These are phyloP conservation scores for Chalcosyrphus nemorum DNA, from an alignment of 2,888 invertebrate genomes.

Conservation along the genomic window DNA sequence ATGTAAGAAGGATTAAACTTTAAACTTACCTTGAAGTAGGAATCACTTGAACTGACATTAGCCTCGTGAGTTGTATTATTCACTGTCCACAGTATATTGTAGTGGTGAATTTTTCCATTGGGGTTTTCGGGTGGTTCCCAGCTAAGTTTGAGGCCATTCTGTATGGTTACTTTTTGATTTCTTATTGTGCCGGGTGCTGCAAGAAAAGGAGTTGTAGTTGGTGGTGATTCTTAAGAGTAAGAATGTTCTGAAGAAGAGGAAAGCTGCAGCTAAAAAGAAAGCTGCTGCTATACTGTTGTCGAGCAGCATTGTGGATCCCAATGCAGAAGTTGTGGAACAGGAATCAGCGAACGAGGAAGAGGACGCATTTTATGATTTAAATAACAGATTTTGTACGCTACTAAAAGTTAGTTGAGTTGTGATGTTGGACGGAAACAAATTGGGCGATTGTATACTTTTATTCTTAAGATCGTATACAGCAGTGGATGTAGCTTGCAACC, in stretches of 20 bases:
- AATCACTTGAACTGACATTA: slow-evolving; percentile 75
- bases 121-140: slow-evolving; percentile 81
- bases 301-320: slow-evolving; percentile 75
- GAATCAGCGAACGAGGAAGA: slow-evolving; percentile 60
- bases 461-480: no score
- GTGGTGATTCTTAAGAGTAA: slow-evolving; percentile 68
- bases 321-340: slow-evolving; percentile 75
- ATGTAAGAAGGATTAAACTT: background rate
- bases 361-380: slow-evolving; percentile 79
- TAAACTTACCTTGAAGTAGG: slow-evolving; percentile 76
- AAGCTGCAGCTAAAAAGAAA: slow-evolving; percentile 76
- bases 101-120: slow-evolving; percentile 80
- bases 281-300: slow-evolving; percentile 35
- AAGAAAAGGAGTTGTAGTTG: background rate
- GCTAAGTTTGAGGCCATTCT: slow-evolving; percentile 79
- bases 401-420: slow-evolving; percentile 73
- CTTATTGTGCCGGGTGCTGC: slow-evolving; percentile 81
- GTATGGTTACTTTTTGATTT: slow-evolving; percentile 78
- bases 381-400: slow-evolving; percentile 80
- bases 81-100: slow-evolving; percentile 80
- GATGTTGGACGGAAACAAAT: slow-evolving; percentile 8
- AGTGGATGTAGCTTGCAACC: no score
- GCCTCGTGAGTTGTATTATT: slow-evolving; percentile 79
- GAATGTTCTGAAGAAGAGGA: slow-evolving; percentile 77
- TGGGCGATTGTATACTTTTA: background rate